Base-by-base conservation (phyloP, 1,140 invertebrate species). In the Diprion similis region DNA sequence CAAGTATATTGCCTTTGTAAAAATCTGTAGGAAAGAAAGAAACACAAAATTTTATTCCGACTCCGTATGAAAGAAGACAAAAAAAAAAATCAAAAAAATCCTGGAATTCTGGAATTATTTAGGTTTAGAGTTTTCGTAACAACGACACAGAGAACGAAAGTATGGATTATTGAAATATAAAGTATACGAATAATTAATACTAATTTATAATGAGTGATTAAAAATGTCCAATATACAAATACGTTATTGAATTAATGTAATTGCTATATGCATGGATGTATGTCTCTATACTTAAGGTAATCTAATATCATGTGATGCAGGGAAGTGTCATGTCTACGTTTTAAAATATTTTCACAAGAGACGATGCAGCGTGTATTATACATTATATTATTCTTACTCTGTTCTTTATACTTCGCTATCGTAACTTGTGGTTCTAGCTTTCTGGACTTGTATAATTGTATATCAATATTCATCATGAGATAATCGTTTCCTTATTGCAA, bases 401-500 rank as follows among this genome's bases (percentile, higher is more conserved):
- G 17, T 3, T 9, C 3, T 68, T 19, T 13, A 45, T 17, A 18
- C 10, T 17, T 68, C 66, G 19, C 59, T 17, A 15, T 15, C 59
- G 66, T 45, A 68, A 1, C 17, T 68, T 68, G 10, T 15, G 13
- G 13, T 17, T 17, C 17, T 15, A 15, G 59, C 59, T 64, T 64
- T 64, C 17, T 64, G 17, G 66, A 68, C 37, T 68, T 19, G 15
- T 9, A 10, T 15, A 64, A 64, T n/a, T n/a, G n/a, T n/a, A n/a
- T n/a, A 15, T 68, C 17, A 45, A 68, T 68, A 19, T 68, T 68
- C 9, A 68, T 59, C 17, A 6, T 9, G 66, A 68, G 66, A 68
- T 68, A 6, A 68, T 68, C 15, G 66, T 13, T 68, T 45, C 66
- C 66, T 68, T 68, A 68, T 68, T 72, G 71, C 69, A 76, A 76